Conservation (phyloP, 1,140 invertebrate genomes). For the Branchinecta lynchi region DNA sequence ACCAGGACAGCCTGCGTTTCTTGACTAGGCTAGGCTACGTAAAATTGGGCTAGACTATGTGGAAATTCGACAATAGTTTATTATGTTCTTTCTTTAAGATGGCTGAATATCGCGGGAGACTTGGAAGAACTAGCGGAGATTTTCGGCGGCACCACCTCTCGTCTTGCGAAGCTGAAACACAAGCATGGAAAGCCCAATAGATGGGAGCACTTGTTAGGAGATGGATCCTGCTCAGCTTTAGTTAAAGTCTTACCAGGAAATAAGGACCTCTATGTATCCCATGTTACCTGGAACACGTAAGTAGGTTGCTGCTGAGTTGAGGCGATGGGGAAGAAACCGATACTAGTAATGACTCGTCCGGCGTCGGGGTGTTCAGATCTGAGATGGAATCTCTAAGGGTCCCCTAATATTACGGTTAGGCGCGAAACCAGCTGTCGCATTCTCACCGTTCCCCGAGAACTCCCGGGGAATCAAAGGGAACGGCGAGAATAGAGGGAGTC, state of each 20-base stretch:
- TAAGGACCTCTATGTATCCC: conserved; percentile 42
- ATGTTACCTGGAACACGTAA: conserved; percentile 50
- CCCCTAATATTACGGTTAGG: no score
- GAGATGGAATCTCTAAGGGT: no score
- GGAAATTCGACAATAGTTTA: conserved; percentile 14
- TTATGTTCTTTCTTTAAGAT: conserved; percentile 34
- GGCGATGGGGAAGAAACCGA: no score
- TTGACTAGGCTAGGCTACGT: no score
- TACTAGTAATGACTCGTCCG: no score
- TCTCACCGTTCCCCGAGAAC: no score
- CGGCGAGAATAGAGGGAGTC: no score
- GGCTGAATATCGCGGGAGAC: conserved; percentile 59
- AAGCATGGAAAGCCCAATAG: conserved; percentile 18
- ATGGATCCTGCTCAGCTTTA: conserved; percentile 43
- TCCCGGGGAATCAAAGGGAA: no score
- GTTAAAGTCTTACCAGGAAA: conserved; percentile 41
- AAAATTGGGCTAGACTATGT: neutral
- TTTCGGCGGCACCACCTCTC: conserved; percentile 28
- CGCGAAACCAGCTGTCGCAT: no score
- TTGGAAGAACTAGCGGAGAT: conserved; percentile 49
- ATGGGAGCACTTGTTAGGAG: conserved; percentile 25
- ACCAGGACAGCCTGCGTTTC: no score
- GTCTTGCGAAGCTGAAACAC: conserved; percentile 21
- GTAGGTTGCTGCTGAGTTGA: conserved; percentile 22
- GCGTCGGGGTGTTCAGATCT: no score